phyloP scores from a whole-genome alignment of 2,797 vertebrate species.

The Tauraco hartlaubi region DNA sequence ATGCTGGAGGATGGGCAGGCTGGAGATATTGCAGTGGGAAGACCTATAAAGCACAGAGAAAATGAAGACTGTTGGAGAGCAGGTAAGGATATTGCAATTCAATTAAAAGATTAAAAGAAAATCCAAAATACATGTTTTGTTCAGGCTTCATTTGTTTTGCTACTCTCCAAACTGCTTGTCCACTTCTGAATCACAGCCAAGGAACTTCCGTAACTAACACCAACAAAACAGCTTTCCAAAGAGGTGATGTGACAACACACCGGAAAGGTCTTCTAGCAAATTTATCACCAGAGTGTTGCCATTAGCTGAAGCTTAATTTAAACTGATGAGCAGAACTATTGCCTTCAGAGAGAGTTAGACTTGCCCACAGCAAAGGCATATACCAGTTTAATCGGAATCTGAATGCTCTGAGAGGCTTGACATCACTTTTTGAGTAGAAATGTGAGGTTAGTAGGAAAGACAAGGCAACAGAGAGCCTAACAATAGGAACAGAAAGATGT shows the following conservation, averaged over 20 bases:
- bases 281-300: neutral
- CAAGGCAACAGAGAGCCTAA: neutral
- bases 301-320: neutral
- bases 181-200: neutral
- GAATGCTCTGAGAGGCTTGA: neutral
- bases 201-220: neutral
- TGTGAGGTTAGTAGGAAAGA: neutral
- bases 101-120: neutral
- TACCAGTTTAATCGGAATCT: neutral
- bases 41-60: neutral
- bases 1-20: neutral
- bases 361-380: neutral
- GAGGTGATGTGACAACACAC: neutral
- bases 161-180: neutral
- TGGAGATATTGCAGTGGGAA: neutral
- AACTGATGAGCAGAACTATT: neutral
- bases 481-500: neutral
- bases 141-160: neutral
- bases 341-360: neutral
- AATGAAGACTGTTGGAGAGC: neutral
- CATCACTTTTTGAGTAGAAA: neutral
- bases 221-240: neutral
- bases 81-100: neutral
- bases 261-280: neutral
- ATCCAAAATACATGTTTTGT: neutral